phyloP scores from a whole-genome alignment of 2,888 invertebrate genomes.

The Galerucella nymphaeae region DNA sequence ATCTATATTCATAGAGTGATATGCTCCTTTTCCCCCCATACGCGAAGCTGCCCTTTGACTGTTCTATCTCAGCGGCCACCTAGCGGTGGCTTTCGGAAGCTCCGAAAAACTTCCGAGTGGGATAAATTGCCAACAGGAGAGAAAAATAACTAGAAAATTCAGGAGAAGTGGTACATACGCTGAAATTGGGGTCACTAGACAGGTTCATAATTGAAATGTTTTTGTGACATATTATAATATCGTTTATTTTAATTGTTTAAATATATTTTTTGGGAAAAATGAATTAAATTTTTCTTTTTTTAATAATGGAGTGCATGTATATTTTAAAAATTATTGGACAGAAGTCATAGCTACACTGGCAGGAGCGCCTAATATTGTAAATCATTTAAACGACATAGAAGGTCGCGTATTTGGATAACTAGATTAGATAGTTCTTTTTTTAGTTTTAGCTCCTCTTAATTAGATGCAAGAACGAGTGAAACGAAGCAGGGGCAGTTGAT shows the following conservation, averaged over 20 bases:
- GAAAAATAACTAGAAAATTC: conserved; percentile 28
- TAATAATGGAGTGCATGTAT: no score
- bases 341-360: no score
- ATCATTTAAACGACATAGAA: no score
- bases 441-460: no score
- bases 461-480: no score
- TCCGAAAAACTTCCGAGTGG: conserved; percentile 26
- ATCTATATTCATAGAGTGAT: conserved; percentile 68
- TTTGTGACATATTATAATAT: background rate
- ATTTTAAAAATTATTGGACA: no score
- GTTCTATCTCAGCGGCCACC: conserved; percentile 64
- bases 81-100: conserved; percentile 44
- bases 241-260: background rate
- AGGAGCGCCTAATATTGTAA: no score
- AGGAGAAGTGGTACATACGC: conserved; percentile 7
- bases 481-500: no score
- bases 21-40: conserved; percentile 41
- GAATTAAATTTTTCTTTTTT: no score
- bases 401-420: no score
- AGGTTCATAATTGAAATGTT: conserved; percentile 15
- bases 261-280: no score
- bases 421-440: no score
- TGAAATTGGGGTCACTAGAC: conserved; percentile 18
- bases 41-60: conserved; percentile 56
- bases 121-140: conserved; percentile 19